Evolutionary conservation across 2,888 invertebrate genomes (phyloP).

Genomic region (Koerneria pararmatus): DNA sequence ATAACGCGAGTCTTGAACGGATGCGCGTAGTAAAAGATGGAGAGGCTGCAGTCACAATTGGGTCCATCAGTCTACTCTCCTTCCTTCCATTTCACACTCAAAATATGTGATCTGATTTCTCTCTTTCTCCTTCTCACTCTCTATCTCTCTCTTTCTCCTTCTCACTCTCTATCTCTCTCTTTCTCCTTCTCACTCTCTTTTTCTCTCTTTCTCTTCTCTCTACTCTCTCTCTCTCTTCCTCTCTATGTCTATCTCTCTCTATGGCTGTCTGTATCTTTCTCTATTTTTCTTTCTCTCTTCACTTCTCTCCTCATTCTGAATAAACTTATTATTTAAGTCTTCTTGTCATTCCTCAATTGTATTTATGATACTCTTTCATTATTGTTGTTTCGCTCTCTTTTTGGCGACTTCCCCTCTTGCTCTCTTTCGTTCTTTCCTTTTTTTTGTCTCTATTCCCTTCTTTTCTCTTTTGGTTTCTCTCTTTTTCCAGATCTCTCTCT

Average conservation of each 20-base stretch:
- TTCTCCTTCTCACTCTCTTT: neutral
- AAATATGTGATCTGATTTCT: constrained; percentile 12
- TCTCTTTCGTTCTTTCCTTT: constrained; percentile 4
- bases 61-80: too few species aligned
- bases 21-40: too few species aligned
- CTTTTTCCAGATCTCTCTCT: neutral
- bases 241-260: too few species aligned
- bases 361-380: neutral
- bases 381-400: neutral
- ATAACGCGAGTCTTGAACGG: too few species aligned
- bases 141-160: neutral
- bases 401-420: neutral
- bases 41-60: too few species aligned
- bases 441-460: neutral
- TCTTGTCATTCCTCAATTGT: neutral
- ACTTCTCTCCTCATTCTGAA: neutral
- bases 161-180: constrained; percentile 9
- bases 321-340: neutral
- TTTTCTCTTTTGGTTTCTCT: constrained; percentile 7
- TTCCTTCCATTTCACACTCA: constrained; percentile 14
- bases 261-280: too few species aligned
- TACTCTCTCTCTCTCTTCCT: neutral
- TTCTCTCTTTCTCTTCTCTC: too few species aligned
- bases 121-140: neutral
- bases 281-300: constrained; percentile 10